phyloP scores from a whole-genome alignment of 2,797 vertebrate species.

The Dallia pectoralis region DNA sequence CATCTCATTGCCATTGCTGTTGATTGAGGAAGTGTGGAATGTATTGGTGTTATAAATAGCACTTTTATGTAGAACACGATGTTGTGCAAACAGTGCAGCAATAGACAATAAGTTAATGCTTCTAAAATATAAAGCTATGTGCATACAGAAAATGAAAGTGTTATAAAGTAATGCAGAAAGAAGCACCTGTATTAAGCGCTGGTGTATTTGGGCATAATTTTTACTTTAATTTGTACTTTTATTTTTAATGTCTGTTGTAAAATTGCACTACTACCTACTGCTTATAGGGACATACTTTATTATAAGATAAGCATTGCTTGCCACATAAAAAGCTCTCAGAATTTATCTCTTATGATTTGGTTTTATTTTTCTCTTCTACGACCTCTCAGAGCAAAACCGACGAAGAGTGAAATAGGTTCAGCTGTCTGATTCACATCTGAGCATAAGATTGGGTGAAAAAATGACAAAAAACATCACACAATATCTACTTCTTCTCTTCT shows the following conservation, averaged over 20 bases:
- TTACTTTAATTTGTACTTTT: too few relatives aligned
- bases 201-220: neutral
- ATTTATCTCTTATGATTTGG: neutral
- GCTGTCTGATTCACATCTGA: slow-evolving; percentile 50
- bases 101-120: neutral
- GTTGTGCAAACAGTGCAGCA: neutral
- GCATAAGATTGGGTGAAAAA: slow-evolving; percentile 35
- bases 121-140: neutral
- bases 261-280: neutral
- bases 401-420: slow-evolving; percentile 61
- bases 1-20: neutral
- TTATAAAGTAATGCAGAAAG: neutral
- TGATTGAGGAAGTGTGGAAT: neutral
- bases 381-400: slow-evolving; percentile 13
- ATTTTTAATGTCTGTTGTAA: neutral
- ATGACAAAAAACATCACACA: slow-evolving; percentile 26
- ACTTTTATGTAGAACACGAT: neutral
- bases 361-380: slow-evolving; percentile 26
- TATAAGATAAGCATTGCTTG: neutral
- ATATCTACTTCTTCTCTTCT: slow-evolving; percentile 33
- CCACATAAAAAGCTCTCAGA: slow-evolving; percentile 22
- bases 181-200: neutral
- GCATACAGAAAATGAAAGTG: neutral
- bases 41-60: neutral
- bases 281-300: neutral